phyloP scores from a whole-genome alignment of 2,888 invertebrate species.

The Aphodius sticticus region DNA sequence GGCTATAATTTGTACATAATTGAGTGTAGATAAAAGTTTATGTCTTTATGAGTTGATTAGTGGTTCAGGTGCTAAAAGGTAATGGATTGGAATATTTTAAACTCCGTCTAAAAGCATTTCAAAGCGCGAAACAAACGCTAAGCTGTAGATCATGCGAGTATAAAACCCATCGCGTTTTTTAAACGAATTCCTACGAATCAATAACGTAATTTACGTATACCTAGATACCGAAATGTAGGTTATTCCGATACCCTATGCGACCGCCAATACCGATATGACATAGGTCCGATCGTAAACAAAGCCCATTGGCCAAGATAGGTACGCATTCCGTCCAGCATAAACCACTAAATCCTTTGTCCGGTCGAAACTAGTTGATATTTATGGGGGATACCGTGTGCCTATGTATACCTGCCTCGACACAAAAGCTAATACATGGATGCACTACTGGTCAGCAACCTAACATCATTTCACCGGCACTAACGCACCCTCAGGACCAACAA shows the following conservation, averaged over 20 bases:
- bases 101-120: no score
- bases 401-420: constrained; percentile 24
- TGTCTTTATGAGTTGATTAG: constrained; percentile 6
- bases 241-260: constrained; percentile 11
- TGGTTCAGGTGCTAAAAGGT: constrained; percentile 17
- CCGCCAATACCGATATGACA: constrained; percentile 15
- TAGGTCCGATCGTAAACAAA: constrained; percentile 20
- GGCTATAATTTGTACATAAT: not conserved
- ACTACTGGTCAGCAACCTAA: constrained; percentile 12
- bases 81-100: not conserved
- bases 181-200: no score
- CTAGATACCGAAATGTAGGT: constrained; percentile 25
- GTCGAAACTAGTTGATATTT: constrained; percentile 31
- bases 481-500: constrained; percentile 8
- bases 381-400: constrained; percentile 19
- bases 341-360: constrained; percentile 27
- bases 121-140: no score
- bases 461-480: constrained; percentile 14
- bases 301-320: constrained; percentile 22
- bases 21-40: not conserved
- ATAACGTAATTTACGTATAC: not conserved
- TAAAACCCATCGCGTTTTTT: no score
- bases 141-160: no score
- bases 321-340: constrained; percentile 19
- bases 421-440: constrained; percentile 6